Evolutionary conservation across 1,140 invertebrate species (phyloP).

Genomic region (Brachionus asplanchnoidis): DNA sequence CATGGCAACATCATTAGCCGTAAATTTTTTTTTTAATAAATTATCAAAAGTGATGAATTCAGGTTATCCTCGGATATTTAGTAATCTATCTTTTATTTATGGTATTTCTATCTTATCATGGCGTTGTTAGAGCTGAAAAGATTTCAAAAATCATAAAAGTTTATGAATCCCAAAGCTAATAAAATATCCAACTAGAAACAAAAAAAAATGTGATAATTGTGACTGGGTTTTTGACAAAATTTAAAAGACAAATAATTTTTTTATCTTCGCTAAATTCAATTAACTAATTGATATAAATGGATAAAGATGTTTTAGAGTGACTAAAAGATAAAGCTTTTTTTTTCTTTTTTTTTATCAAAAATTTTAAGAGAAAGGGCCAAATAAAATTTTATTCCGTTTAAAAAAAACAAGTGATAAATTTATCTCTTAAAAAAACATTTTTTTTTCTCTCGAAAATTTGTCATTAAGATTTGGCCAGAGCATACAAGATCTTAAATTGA

Average conservation of each 20-base stretch:
- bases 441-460: background rate
- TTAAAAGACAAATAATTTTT: slow-evolving; percentile 19
- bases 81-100: background rate
- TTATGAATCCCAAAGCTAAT: background rate
- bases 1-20: background rate
- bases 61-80: background rate
- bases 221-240: background rate
- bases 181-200: background rate
- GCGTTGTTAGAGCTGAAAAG: background rate
- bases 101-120: slow-evolving; percentile 17
- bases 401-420: slow-evolving; percentile 8
- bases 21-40: background rate
- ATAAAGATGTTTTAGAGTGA: background rate
- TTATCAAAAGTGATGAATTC: slow-evolving; percentile 2
- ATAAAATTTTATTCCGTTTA: background rate
- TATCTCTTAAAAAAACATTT: slow-evolving; percentile 24
- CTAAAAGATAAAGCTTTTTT: slow-evolving; percentile 9
- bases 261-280: slow-evolving; percentile 13
- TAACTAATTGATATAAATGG: slow-evolving; percentile 25
- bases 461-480: background rate
- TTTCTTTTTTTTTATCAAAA: background rate
- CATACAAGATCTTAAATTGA: background rate
- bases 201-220: slow-evolving; percentile 1
- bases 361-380: background rate
- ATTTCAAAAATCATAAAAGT: slow-evolving; percentile 18